Percentiles rank a stretch among this genome's conserved stretches.
Conservation (phyloP, 2,797 vertebrate genomes). For the Sebastes hopkinsi region DNA sequence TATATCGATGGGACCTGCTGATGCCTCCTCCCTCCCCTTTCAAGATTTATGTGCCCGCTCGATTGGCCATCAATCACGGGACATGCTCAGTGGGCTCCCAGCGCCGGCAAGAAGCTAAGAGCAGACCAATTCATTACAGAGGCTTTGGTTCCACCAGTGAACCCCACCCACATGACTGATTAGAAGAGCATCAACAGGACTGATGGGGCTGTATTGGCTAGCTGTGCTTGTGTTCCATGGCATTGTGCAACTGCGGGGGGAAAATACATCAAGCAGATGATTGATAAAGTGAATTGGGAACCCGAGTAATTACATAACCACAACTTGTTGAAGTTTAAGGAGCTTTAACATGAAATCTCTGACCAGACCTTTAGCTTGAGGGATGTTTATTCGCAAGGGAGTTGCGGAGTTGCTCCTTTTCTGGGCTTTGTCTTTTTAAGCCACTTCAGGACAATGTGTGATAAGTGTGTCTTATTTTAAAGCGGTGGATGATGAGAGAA, state of each 20-base stretch:
- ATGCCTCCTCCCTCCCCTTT: conserved; percentile 47
- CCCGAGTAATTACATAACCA: conserved; percentile 23
- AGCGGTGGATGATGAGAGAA: conserved; percentile 14
- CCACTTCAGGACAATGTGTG: neutral
- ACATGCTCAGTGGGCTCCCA: conserved; percentile 53
- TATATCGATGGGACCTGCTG: conserved; percentile 68
- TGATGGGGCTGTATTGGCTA: conserved; percentile 23
- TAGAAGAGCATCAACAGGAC: conserved; percentile 51
- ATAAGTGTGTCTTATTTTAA: neutral
- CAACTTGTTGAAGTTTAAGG: conserved; percentile 29
- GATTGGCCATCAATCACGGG: conserved; percentile 78
- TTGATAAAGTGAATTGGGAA: conserved; percentile 28
- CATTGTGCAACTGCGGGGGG: neutral
- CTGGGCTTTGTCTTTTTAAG: neutral
- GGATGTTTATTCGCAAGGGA: conserved; percentile 25
- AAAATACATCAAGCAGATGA: neutral
- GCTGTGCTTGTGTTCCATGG: neutral
- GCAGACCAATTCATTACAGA: conserved; percentile 65
- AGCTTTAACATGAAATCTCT: conserved; percentile 34
- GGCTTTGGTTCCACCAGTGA: conserved; percentile 45
- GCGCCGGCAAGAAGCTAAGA: conserved; percentile 43
- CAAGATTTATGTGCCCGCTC: conserved; percentile 74
- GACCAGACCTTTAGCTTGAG: neutral
- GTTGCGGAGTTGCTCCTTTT: neutral
- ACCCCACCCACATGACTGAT: conserved; percentile 69